Percentiles rank a stretch among this genome's conserved stretches.
Conservation (phyloP, 2,797 vertebrate genomes). For the Parauchenoglanis ngamensis region DNA sequence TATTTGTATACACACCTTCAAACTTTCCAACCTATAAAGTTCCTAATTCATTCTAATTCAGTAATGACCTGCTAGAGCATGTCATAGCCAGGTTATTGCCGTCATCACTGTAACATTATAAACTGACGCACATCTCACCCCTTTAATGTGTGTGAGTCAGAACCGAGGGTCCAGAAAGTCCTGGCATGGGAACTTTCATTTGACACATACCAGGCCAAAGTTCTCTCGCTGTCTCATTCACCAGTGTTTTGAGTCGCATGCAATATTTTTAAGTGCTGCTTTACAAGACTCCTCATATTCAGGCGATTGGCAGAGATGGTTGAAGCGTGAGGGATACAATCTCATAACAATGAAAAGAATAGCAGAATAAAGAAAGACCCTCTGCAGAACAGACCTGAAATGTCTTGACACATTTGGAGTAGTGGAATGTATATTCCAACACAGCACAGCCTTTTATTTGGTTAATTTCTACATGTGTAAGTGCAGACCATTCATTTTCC, state of each 20-base stretch:
- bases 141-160: constrained; percentile 56
- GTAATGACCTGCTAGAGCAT: constrained; percentile 43
- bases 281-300: constrained; percentile 60
- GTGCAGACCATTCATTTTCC: constrained; percentile 68
- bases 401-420: constrained; percentile 58
- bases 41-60: constrained; percentile 10
- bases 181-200: constrained; percentile 45
- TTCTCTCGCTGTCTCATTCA: constrained; percentile 48
- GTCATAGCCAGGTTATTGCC: constrained; percentile 40
- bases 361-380: constrained; percentile 21
- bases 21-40: constrained; percentile 3
- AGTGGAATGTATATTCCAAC: constrained; percentile 58
- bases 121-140: constrained; percentile 56
- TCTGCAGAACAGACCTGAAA: constrained; percentile 51
- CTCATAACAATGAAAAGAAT: constrained; percentile 58
- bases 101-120: constrained; percentile 41
- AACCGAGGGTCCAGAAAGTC: constrained; percentile 39
- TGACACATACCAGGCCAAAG: constrained; percentile 52
- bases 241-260: constrained; percentile 45
- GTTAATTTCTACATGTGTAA: constrained; percentile 62
- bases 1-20: neutral
- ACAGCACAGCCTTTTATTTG: constrained; percentile 63
- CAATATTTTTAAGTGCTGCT: constrained; percentile 65
- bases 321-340: constrained; percentile 57
- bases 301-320: constrained; percentile 64